Evolutionary conservation across 1,140 invertebrate species (phyloP), one percentile per base, ranked within the genome.

Genomic region (Drosophila truncata): DNA sequence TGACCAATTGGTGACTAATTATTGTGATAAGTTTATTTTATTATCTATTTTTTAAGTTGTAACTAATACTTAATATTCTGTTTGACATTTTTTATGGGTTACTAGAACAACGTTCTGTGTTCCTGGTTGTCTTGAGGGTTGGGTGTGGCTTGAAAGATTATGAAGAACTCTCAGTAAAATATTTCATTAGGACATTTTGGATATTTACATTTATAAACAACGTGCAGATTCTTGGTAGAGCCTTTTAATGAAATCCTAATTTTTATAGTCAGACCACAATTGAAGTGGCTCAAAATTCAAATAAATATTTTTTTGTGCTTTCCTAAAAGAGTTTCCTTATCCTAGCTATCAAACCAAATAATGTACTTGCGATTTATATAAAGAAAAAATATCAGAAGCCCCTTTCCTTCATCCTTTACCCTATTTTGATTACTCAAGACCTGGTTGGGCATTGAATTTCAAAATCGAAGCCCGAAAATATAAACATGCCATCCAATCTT

Each of bases 1-100:
- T 66, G 47, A 83, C 60, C 63, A 70, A 87, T 87, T 87, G 84
- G 83, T 78, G 67, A 80, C 82, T 88, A 73, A 80, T 70, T 80
- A 71, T 65, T 62, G 44, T 72, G 33, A 65, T 73, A 69, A 54
- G 42, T 66, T 86, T 31, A 52, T 76, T 16, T 54, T 46, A 25
- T 46, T 16, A 46, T 46, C 25, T 46, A 46, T 59, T 5, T 14
- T 9, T 41, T 80, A 77, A 77, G 76, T 87, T 88, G 76, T 83
- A 73, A 86, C 79, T 87, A 87, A 80, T 80, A 44, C 57, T 67
- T 78, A 14, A 57, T 50, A 5, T 62, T 58, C 60, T 14, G 44
- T 50, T 73, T 73, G 44, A 66, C 25, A 10, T 42, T 60, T 31
- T 67, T 46, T 63, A 35, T 54, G 50, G 39, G 33, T 61, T 29